Evolutionary conservation across 2,888 invertebrate species (phyloP).

Genomic region (Barypeithes pellucidus): DNA sequence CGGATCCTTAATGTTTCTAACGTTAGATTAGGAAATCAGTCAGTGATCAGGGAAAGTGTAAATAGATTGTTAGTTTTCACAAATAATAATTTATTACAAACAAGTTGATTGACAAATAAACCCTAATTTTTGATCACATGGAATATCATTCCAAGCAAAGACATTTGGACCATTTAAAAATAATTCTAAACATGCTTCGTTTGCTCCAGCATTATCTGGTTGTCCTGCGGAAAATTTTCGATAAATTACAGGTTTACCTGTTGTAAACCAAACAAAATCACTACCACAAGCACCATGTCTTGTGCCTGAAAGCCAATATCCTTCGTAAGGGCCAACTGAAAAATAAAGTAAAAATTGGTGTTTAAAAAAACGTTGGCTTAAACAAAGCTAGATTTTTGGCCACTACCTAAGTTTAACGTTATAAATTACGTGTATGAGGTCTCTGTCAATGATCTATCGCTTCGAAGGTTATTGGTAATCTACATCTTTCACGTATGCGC

Average conservation of each 20-base stretch:
- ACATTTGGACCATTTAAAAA: neutral
- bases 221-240: neutral
- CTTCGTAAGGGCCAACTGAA: slow-evolving; percentile 11
- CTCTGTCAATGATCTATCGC: too few species aligned
- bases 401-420: too few species aligned
- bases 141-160: slow-evolving; percentile 19
- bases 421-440: too few species aligned
- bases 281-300: slow-evolving; percentile 11
- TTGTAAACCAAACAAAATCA: slow-evolving; percentile 24
- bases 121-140: neutral
- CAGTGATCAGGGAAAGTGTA: too few species aligned
- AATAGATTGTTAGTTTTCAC: too few species aligned
- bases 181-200: slow-evolving; percentile 9
- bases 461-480: too few species aligned
- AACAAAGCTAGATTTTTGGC: too few species aligned
- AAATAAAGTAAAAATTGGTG: slow-evolving; percentile 1
- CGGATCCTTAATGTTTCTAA: too few species aligned
- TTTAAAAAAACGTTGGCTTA: too few species aligned
- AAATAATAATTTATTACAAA: neutral
- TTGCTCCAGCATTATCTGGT: slow-evolving; percentile 21
- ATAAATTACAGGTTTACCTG: slow-evolving; percentile 6
- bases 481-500: too few species aligned
- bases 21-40: too few species aligned
- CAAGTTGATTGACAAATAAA: slow-evolving; percentile 19
- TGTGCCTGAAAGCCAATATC: slow-evolving; percentile 21